Evolutionary conservation across 2,888 invertebrate genomes (phyloP).

Genomic region (Dromius quadrimaculatus): DNA sequence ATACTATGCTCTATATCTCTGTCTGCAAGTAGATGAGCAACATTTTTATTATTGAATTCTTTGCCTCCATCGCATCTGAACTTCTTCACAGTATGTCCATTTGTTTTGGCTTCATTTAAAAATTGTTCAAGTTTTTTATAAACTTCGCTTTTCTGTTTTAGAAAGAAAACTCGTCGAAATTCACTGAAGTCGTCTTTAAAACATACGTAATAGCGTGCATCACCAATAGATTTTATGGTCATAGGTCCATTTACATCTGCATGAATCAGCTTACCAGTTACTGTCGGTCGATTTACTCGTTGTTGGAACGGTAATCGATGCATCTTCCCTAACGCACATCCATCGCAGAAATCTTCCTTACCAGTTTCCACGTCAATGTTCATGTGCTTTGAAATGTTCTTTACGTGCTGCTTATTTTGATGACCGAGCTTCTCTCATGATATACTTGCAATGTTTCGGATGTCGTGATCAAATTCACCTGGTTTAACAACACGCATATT

Average conservation of each 20-base stretch:
- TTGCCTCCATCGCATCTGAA: conserved; percentile 41
- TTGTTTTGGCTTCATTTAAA: conserved; percentile 53
- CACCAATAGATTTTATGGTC: conserved; percentile 47
- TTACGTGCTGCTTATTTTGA: neutral
- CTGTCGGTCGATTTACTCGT: conserved; percentile 17
- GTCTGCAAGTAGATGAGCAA: conserved; percentile 20
- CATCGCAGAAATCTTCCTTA: conserved; percentile 57
- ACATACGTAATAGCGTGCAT: conserved; percentile 53
- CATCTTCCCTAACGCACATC: conserved; percentile 53
- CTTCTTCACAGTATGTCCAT: conserved; percentile 36
- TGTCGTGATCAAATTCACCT: neutral
- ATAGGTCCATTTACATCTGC: conserved; percentile 56
- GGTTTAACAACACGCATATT: neutral
- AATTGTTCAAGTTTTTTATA: conserved; percentile 46
- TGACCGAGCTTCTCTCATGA: neutral
- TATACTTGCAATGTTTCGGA: neutral
- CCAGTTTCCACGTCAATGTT: neutral
- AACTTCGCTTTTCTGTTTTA: conserved; percentile 54
- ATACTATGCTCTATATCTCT: conserved; percentile 48
- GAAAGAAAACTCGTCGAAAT: conserved; percentile 51
- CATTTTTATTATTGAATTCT: conserved; percentile 41
- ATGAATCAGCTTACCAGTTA: conserved; percentile 53
- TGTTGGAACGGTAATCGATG: conserved; percentile 43
- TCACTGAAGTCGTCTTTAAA: conserved; percentile 55
- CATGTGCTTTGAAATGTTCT: neutral